Evolutionary conservation across 1,140 invertebrate genomes (phyloP), one percentile per base, ranked within the genome.

Genomic region (Neodiprion lecontei): DNA sequence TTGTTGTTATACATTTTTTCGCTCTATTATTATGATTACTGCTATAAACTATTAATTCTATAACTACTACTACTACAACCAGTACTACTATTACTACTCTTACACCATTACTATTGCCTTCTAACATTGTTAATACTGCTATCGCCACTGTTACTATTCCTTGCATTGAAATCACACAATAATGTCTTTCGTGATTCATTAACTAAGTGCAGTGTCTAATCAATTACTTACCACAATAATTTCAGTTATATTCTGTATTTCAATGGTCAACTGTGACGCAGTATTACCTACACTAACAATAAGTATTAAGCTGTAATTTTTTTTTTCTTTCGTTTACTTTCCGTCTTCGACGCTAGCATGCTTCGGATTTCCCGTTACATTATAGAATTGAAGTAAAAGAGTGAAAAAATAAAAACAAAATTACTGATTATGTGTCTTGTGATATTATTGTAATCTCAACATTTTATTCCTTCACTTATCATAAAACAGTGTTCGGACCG

Each of bases 221-320:
- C 70, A 69, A 70, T 12, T 28, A 79, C 78, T 80, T 77, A 74
- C 76, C 67, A 67, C 72, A 9, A 67, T 69, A 75, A 49, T 65
- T 70, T 68, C 50, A 67, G 70, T 73, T 78, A 76, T 77, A 75
- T 81, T 81, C 78, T 84, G 79, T 81, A 83, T 80, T 65, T 76
- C 80, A 81, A 80, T 78, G 68, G 73, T 76, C 72, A 74, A 76
- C 69, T 79, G 79, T 77, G 74, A 79, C 79, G 28, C 28, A 40
- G 28, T 40, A 40, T 40, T 40, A 40, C 28, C 28, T 40, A 40
- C 28, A 40, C 28, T 40, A 40, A 40, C 28, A 40, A 2, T 40
- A 40, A 65, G 17, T 65, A 65, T 65, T 14, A 14, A 14, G 12
- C 61, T 14, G 12, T 65, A 3, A 65, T 65, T 21, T 14, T 21